Evolutionary conservation across 2,888 invertebrate genomes (phyloP).

Genomic region (Tetragonisca angustula): DNA sequence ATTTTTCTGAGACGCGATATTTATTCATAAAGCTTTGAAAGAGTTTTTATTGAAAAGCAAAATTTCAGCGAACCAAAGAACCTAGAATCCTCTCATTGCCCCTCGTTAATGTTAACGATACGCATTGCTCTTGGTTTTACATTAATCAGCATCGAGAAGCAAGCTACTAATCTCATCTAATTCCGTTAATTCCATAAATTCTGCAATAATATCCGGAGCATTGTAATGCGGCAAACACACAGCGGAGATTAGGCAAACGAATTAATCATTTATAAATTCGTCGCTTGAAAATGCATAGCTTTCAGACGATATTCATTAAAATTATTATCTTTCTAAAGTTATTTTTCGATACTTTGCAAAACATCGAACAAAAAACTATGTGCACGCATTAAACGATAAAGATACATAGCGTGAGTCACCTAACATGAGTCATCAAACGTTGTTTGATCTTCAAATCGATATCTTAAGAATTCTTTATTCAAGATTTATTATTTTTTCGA

Average conservation of each 20-base stretch:
- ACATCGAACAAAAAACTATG: background rate
- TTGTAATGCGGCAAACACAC: background rate
- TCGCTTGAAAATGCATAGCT: background rate
- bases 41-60: too few species aligned
- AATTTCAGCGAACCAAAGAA: background rate
- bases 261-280: constrained; percentile 18
- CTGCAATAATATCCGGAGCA: background rate
- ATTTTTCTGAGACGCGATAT: too few species aligned
- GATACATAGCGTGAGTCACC: background rate
- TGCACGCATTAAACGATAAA: background rate
- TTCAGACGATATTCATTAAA: background rate
- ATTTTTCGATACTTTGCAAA: background rate
- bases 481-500: too few species aligned
- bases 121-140: background rate
- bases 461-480: too few species aligned
- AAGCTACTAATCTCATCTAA: constrained; percentile 9
- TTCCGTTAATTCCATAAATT: constrained; percentile 19
- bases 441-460: too few species aligned
- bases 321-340: background rate
- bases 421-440: too few species aligned
- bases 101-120: background rate
- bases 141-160: constrained; percentile 13
- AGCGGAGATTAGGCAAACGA: background rate
- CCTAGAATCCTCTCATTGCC: background rate
- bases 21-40: too few species aligned